These are phyloP conservation scores for Blomia tropicalis DNA, from an alignment of 2,888 invertebrate genomes.

Conservation along the genomic window DNA sequence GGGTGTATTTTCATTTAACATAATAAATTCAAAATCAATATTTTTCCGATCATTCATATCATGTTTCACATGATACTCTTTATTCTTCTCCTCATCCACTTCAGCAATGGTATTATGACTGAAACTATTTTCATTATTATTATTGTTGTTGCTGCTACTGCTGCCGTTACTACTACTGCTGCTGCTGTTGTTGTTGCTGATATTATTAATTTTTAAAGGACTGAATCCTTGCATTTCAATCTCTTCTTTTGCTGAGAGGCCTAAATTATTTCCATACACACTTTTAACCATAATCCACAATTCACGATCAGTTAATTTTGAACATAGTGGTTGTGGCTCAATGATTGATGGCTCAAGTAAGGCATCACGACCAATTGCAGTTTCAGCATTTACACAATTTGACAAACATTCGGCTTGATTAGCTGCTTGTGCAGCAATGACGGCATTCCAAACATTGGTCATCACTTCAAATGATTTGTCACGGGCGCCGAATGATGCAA, in stretches of 20 bases:
- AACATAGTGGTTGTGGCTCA: neutral
- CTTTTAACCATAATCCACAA: constrained; percentile 50
- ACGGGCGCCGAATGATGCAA: constrained; percentile 72
- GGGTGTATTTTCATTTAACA: no score
- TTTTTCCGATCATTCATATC: no score
- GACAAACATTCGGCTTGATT: neutral
- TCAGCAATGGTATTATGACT: no score
- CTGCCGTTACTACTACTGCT: no score
- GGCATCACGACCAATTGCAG: neutral
- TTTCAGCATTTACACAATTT: neutral
- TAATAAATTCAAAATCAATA: no score
- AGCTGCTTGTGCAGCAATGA: neutral
- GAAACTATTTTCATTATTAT: no score
- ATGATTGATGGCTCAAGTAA: neutral
- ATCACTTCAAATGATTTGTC: constrained; percentile 60
- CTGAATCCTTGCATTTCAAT: neutral
- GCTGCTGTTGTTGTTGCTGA: no score
- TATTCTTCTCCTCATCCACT: no score
- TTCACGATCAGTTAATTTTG: neutral
- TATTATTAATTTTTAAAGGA: no score
- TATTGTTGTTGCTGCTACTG: no score
- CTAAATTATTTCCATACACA: constrained; percentile 82
- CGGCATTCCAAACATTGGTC: constrained; percentile 9
- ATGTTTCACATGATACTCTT: no score
- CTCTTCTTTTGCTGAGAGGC: constrained; percentile 80